Base-by-base conservation (phyloP, 2,113 vertebrate genomes). In the Sinocyclocheilus anophthalmus region DNA sequence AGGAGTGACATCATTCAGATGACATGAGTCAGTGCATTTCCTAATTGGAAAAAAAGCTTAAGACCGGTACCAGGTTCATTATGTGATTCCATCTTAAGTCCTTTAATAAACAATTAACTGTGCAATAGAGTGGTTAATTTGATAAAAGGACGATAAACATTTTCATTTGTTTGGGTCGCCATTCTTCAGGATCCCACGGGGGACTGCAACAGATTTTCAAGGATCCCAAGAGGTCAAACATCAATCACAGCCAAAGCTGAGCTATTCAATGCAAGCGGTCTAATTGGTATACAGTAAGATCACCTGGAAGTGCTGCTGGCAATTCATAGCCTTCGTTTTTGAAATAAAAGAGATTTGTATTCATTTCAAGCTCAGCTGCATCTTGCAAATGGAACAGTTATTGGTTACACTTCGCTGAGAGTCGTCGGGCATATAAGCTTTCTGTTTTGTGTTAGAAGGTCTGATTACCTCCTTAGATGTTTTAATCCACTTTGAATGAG, bases 101-200 rank as follows among this genome's bases (percentile, higher is more conserved):
- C 84, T 90, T 91, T 91, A 91, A 91, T 91, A 91, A 91, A 91
- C 90, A 90, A 91, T 91, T 91, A 91, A 83, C 84, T 76, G 84
- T 86, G 88, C 90, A 90, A 87, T 88, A 77, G 85, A 88, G 83
- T 88, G 88, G 81, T 86, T 90, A 90, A 91, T 91, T 91, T 88
- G 90, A 91, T 91, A 87, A 91, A 67, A 83, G 59, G 77, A 85
- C 37, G 88, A 91, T 91, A 90, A 90, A 90, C 87, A 81, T 85
- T 90, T 91, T 89, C 85, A 89, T 89, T 91, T 88, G 87, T 90
- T 91, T 84, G 87, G 76, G 73, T 87, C 82, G 76, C 65, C 83
- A 85, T 90, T 86, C 88, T 85, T 50, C 73, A 61, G 72, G 30
- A 57, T 87, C 89, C 86, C 88, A 33, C 39, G 26, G 79, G 90